Evolutionary conservation across 2,888 invertebrate species (phyloP).

Genomic region (Dasypolia templi): DNA sequence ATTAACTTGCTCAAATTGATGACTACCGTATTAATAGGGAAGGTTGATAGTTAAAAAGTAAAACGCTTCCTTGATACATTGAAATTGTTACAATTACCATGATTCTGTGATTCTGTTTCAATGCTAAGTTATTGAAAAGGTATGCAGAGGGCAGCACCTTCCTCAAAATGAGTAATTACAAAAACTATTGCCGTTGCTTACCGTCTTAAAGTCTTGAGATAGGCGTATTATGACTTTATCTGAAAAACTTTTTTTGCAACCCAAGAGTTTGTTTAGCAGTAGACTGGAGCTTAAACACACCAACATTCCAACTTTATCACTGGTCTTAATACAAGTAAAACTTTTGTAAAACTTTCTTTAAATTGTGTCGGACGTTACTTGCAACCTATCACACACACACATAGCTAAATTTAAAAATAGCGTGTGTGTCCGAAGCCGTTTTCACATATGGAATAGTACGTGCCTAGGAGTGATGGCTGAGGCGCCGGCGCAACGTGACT

Average conservation of each 20-base stretch:
- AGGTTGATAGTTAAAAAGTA: constrained; percentile 3
- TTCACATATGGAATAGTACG: constrained; percentile 68
- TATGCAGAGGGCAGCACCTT: neutral
- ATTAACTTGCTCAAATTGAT: constrained; percentile 25
- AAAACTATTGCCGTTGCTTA: neutral
- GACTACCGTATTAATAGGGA: constrained; percentile 11
- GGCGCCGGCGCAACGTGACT: constrained; percentile 73
- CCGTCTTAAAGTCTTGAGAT: neutral
- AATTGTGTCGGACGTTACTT: neutral
- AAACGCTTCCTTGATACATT: neutral
- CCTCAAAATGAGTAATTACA: neutral
- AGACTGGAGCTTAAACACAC: neutral
- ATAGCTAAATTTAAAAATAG: constrained; percentile 49
- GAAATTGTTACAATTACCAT: neutral
- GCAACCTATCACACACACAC: constrained; percentile 26
- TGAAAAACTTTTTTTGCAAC: neutral
- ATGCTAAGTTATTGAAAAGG: neutral
- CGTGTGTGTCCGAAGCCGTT: constrained; percentile 47
- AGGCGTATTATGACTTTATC: neutral
- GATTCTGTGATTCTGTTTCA: neutral
- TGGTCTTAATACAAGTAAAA: constrained; percentile 3
- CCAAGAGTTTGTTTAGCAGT: neutral
- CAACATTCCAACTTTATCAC: neutral
- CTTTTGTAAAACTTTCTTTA: constrained; percentile 5
- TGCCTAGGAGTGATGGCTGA: constrained; percentile 59